phyloP scores from a whole-genome alignment of 2,888 invertebrate genomes.

The Cheilosia soror region DNA sequence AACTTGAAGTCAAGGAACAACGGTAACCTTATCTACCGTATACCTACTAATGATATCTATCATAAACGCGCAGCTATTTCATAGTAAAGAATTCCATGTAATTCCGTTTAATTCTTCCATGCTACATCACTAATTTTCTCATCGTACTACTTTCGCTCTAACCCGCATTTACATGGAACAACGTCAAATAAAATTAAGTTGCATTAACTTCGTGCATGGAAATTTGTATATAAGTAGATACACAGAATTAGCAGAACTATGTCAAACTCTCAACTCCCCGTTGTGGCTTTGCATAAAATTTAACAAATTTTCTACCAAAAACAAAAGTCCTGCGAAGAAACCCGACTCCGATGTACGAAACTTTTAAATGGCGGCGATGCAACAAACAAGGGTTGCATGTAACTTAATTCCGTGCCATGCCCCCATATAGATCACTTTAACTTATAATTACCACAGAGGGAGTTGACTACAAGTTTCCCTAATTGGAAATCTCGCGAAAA shows the following conservation, averaged over 20 bases:
- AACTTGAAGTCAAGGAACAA: too few species aligned
- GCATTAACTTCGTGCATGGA: not conserved
- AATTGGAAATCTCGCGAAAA: constrained; percentile 71
- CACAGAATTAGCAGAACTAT: not conserved
- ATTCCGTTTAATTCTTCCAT: too few species aligned
- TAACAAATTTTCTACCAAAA: constrained; percentile 40
- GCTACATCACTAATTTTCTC: too few species aligned
- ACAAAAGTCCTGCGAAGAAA: constrained; percentile 22
- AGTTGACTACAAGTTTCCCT: constrained; percentile 66
- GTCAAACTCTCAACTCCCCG: not conserved
- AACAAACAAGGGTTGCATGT: constrained; percentile 56
- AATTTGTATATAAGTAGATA: not conserved
- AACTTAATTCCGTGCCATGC: constrained; percentile 64
- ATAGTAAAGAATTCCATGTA: too few species aligned
- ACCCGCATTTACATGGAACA: not conserved
- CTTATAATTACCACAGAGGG: constrained; percentile 69
- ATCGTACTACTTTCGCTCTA: too few species aligned
- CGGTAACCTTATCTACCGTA: too few species aligned
- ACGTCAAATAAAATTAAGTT: constrained; percentile 35
- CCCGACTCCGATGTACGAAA: constrained; percentile 22
- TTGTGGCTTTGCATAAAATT: constrained; percentile 63
- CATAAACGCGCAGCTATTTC: too few species aligned
- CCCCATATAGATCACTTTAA: constrained; percentile 68
- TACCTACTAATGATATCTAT: too few species aligned
- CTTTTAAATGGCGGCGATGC: constrained; percentile 36